Percentiles rank a stretch among this genome's conserved stretches.
These are phyloP conservation scores for Tromatobia lineatoria DNA, from an alignment of 2,888 invertebrate genomes.

Conservation along the genomic window DNA sequence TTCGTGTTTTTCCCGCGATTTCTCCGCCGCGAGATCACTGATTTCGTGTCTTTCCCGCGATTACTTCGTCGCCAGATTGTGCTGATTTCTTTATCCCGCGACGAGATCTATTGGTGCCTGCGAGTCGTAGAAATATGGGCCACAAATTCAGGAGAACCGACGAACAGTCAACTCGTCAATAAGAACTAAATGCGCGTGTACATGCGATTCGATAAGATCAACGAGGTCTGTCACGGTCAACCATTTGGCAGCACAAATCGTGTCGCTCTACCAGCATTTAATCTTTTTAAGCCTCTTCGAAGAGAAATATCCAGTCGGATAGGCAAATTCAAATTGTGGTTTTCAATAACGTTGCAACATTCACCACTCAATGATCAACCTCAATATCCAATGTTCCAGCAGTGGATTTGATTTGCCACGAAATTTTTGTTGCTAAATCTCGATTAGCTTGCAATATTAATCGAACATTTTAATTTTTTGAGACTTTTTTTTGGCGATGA, in stretches of 20 bases:
- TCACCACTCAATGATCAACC: too few species aligned
- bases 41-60: conserved; percentile 17
- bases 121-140: conserved; percentile 53
- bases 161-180: not conserved
- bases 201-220: conserved; percentile 34
- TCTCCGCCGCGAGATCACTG: conserved; percentile 13
- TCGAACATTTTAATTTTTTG: not conserved
- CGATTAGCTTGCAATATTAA: not conserved
- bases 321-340: not conserved
- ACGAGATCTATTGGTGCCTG: not conserved
- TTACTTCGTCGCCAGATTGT: conserved; percentile 7
- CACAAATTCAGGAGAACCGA: conserved; percentile 24
- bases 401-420: too few species aligned
- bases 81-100: conserved; percentile 20
- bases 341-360: not conserved
- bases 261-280: not conserved
- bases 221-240: conserved; percentile 6
- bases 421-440: not conserved
- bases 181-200: not conserved
- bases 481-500: not conserved
- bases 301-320: not conserved
- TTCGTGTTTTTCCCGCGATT: conserved; percentile 16
- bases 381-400: not conserved
- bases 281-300: conserved; percentile 1
- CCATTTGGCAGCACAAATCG: conserved; percentile 9